Conservation (phyloP, 2,797 vertebrate species). For the Cryptoblepharus egeriae region DNA sequence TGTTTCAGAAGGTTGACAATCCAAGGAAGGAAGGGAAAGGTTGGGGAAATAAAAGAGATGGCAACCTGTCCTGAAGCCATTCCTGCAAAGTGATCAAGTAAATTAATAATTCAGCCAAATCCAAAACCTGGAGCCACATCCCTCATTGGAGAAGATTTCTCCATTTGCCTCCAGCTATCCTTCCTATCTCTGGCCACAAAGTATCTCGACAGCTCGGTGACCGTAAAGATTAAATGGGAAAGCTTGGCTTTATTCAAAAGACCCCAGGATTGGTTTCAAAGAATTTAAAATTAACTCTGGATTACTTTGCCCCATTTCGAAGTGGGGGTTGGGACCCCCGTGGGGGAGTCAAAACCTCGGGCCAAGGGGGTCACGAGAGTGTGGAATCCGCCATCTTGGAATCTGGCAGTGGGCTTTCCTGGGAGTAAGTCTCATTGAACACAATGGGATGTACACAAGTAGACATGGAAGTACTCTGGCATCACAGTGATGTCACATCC, state of each 20-base stretch:
- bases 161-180: rapidly evolving
- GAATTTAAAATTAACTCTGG: neutral
- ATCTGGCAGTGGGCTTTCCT: too few species aligned
- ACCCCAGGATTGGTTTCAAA: neutral
- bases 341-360: too few species aligned
- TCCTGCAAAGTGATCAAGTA: neutral
- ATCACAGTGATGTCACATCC: too few species aligned
- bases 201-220: neutral
- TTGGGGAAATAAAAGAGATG: neutral
- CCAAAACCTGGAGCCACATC: rapidly evolving
- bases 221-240: neutral
- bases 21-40: neutral
- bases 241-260: neutral
- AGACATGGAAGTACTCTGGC: too few species aligned
- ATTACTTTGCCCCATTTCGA: neutral
- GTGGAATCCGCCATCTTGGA: too few species aligned
- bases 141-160: too few species aligned
- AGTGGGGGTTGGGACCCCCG: too few species aligned
- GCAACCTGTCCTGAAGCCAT: neutral
- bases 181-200: rapidly evolving
- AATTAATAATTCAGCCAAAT: neutral
- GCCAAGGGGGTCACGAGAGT: too few species aligned
- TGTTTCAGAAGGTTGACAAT: neutral
- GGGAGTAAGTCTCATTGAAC: too few species aligned
- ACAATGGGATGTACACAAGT: too few species aligned